Percentiles rank a stretch among this genome's conserved stretches.
Conservation (phyloP, 2,888 invertebrate species). For the Caenorhabditis sinica region DNA sequence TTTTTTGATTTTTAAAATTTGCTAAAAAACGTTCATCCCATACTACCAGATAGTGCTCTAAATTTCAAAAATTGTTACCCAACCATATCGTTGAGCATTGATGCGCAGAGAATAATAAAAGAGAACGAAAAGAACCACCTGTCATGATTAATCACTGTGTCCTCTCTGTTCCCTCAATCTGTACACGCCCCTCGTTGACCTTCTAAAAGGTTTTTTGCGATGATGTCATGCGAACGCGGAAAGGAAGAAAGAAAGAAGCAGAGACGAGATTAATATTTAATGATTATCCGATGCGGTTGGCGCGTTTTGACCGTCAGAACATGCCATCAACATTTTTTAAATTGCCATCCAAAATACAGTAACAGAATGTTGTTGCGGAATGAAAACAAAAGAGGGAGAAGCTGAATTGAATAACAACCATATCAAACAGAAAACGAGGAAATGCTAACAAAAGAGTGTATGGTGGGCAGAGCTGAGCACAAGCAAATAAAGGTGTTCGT, state of each 20-base stretch:
- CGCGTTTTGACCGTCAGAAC: not conserved
- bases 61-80: slow-evolving; percentile 2
- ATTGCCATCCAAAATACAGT: not conserved
- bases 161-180: slow-evolving; percentile 8
- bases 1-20: too few relatives aligned
- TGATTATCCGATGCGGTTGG: not conserved
- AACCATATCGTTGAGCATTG: not conserved
- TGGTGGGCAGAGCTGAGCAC: slow-evolving; percentile 25
- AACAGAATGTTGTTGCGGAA: not conserved
- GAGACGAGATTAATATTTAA: slow-evolving; percentile 11
- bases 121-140: slow-evolving; percentile 11
- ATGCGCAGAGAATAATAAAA: not conserved
- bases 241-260: not conserved
- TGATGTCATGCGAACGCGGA: slow-evolving; percentile 28
- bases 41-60: not conserved
- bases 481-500: slow-evolving; percentile 40
- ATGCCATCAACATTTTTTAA: not conserved
- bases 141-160: slow-evolving; percentile 29
- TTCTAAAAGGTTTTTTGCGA: not conserved
- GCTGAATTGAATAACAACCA: slow-evolving; percentile 27
- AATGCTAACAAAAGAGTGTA: slow-evolving; percentile 29
- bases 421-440: slow-evolving; percentile 37
- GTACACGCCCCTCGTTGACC: slow-evolving; percentile 11
- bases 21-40: too few relatives aligned
- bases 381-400: not conserved